Conservation (phyloP, 2,888 invertebrate species). For the Stenoptilia bipunctidactyla region DNA sequence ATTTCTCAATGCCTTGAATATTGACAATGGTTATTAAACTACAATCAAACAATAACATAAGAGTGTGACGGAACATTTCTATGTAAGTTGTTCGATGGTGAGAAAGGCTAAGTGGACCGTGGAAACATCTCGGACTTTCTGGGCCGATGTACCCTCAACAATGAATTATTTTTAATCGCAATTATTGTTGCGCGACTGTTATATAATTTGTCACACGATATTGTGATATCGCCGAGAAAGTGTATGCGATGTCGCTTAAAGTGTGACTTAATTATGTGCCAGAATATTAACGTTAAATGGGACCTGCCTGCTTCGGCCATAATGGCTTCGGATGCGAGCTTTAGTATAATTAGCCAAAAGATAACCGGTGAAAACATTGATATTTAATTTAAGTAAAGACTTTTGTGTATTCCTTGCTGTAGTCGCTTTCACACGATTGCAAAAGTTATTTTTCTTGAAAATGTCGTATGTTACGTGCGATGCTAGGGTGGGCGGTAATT, state of each 20-base stretch:
- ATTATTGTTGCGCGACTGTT: slow-evolving; percentile 31
- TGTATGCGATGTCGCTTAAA: slow-evolving; percentile 21
- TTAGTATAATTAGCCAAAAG: slow-evolving; percentile 18
- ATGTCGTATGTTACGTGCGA: too few relatives aligned
- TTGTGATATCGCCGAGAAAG: slow-evolving; percentile 41
- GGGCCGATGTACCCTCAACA: slow-evolving; percentile 20
- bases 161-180: slow-evolving; percentile 26
- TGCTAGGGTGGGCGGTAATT: too few relatives aligned
- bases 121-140: background rate
- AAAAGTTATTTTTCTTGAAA: slow-evolving; percentile 16
- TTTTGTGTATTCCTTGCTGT: slow-evolving; percentile 16
- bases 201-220: slow-evolving; percentile 41
- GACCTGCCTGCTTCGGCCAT: slow-evolving; percentile 17
- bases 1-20: slow-evolving; percentile 40
- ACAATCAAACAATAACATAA: slow-evolving; percentile 30
- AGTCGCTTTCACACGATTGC: slow-evolving; percentile 41
- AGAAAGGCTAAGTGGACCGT: background rate
- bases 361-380: slow-evolving; percentile 15
- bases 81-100: slow-evolving; percentile 11
- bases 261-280: slow-evolving; percentile 28
- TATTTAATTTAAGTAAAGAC: slow-evolving; percentile 11
- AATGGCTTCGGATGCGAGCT: slow-evolving; percentile 21
- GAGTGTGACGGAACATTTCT: slow-evolving; percentile 31
- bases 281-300: slow-evolving; percentile 25
- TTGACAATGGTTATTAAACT: slow-evolving; percentile 52